Percentiles rank a stretch among this genome's conserved stretches.
Evolutionary conservation across 2,888 invertebrate species (phyloP).

Genomic region (Pyrrhia umbra): DNA sequence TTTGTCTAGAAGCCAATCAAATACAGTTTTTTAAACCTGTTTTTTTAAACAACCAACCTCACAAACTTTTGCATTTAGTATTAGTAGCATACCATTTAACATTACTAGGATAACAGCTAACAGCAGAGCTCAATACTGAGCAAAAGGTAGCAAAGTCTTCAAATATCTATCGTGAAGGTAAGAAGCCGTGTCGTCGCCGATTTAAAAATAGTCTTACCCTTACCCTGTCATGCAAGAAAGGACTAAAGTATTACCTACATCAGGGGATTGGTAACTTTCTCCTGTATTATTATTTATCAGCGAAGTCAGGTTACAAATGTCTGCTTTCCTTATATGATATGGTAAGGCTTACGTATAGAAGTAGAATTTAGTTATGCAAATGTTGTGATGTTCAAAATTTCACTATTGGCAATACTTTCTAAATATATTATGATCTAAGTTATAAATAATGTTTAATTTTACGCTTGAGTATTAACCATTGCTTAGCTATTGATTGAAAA

Average conservation of each 20-base stretch:
- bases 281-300: constrained; percentile 25
- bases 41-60: too few species aligned
- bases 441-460: too few species aligned
- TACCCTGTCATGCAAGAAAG: not conserved
- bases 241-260: constrained; percentile 29
- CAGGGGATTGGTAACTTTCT: constrained; percentile 26
- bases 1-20: too few species aligned
- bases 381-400: too few species aligned
- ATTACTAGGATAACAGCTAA: not conserved
- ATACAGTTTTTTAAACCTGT: too few species aligned
- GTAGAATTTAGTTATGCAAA: not conserved
- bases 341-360: not conserved
- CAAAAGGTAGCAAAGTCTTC: constrained; percentile 10
- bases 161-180: constrained; percentile 5
- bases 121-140: constrained; percentile 6
- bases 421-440: too few species aligned
- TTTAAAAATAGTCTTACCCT: constrained; percentile 28
- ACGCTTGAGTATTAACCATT: too few species aligned
- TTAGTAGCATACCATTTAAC: too few species aligned
- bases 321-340: constrained; percentile 3
- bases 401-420: too few species aligned
- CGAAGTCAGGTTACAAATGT: constrained; percentile 5
- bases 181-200: constrained; percentile 8
- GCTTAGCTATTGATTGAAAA: too few species aligned
- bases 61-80: too few species aligned